Percentiles rank a stretch among this genome's conserved stretches.
Evolutionary conservation across 35 echinoderm and acorn worm species (phyloP).

Genomic region (Chiridota heheva): DNA sequence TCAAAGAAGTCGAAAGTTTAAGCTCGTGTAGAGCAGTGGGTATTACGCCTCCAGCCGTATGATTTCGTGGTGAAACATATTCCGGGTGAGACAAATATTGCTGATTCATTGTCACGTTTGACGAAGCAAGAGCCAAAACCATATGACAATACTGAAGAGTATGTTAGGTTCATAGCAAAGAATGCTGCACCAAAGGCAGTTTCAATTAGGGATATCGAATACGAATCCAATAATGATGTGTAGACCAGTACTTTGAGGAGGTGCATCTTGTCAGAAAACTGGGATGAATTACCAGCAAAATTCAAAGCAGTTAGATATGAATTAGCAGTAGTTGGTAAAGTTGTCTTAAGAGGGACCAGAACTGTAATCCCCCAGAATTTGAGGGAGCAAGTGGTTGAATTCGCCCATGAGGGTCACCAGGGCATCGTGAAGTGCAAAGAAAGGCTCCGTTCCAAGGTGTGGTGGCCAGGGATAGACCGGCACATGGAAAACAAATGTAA

Average conservation of each 20-base stretch:
- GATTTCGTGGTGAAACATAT: slow-evolving; percentile 49
- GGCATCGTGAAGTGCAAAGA: slow-evolving; percentile 40
- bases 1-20: slow-evolving; percentile 16
- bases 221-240: slow-evolving; percentile 20
- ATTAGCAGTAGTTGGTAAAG: slow-evolving; percentile 7
- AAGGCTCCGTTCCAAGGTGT: slow-evolving; percentile 38
- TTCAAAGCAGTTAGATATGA: slow-evolving; percentile 1
- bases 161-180: slow-evolving; percentile 26
- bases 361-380: slow-evolving; percentile 7
- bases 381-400: neutral
- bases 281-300: slow-evolving; percentile 19
- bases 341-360: slow-evolving; percentile 19
- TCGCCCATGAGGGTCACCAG: slow-evolving; percentile 38
- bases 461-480: slow-evolving; percentile 24
- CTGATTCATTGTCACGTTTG: slow-evolving; percentile 31
- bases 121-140: neutral
- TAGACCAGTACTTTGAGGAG: slow-evolving; percentile 19
- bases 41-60: slow-evolving; percentile 45
- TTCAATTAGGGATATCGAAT: neutral
- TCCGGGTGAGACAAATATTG: slow-evolving; percentile 31
- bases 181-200: slow-evolving; percentile 35
- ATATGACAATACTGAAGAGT: neutral
- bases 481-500: neutral
- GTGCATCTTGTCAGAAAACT: slow-evolving; percentile 23
- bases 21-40: slow-evolving; percentile 61